Base-by-base conservation (phyloP, 2,888 invertebrate genomes). In the Heliconius aoede region DNA sequence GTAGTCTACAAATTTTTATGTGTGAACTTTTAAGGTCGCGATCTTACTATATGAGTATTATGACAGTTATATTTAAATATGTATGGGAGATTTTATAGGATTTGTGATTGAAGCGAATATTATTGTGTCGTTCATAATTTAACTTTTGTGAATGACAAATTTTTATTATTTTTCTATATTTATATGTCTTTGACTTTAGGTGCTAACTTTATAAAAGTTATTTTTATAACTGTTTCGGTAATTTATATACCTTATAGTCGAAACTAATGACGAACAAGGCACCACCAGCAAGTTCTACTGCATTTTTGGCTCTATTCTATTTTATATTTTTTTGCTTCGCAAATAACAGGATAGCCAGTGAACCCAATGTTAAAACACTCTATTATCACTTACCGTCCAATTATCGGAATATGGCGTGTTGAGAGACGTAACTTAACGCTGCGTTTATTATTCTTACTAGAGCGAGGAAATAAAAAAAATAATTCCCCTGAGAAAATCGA, bases 21-120 rank as follows among this genome's bases (percentile, higher is more conserved):
- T 61, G 18, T 65, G 28, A 67, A 69, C n/a, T 67, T 64, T 67
- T 64, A 75, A 32, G 72, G 75, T 78, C 75, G 62, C 62, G 55
- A 75, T 65, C 46, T 30, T 46, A 58, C 32, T 68, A 5, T 69
- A 69, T n/a, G 15, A 55, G 32, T 13, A 69, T 72, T 72, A 65
- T 65, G 18, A 72, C 15, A 55, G 40, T 65, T 26, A 40, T 69
- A 69, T 68, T 40, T 24, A 30, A 65, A 64, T 65, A 21, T 40
- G 24, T 69, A 58, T 60, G 40, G 65, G 64, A 64, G 4, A 40
- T 74, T 68, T 26, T 68, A 51, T 69, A 46, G 61, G 28, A 75
- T 75, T 69, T 40, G 28, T 72, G 72, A 40, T 46, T 18, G 18
- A 46, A 46, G 0, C 46, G 7, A 46, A 30, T 69, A 55, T 69